These are phyloP conservation scores for Orussus abietinus DNA, from an alignment of 1,140 invertebrate species.

Conservation along the genomic window DNA sequence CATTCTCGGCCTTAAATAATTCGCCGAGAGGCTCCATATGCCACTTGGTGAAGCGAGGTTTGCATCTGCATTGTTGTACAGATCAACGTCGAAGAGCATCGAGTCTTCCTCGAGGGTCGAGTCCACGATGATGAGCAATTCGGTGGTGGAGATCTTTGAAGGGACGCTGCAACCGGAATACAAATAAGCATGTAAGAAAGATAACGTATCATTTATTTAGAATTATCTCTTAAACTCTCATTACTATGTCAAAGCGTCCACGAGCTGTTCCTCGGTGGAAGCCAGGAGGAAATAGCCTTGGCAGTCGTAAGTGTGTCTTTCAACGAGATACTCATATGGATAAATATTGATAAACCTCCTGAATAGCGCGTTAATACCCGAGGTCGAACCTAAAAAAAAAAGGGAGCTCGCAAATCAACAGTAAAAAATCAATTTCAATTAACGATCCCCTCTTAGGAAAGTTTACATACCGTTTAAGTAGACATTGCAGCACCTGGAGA, in stretches of 20 bases:
- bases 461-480: constrained; percentile 16
- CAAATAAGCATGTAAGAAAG: no score
- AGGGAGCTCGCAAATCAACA: constrained; percentile 11
- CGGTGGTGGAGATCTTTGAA: constrained; percentile 1
- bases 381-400: constrained; percentile 13
- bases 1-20: constrained; percentile 27
- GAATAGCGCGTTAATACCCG: constrained; percentile 20
- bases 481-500: constrained; percentile 28
- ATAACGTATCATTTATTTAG: no score
- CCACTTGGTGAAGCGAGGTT: constrained; percentile 29
- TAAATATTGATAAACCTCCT: constrained; percentile 27
- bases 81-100: constrained; percentile 25
- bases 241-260: constrained; percentile 20
- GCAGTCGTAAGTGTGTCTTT: constrained; percentile 17
- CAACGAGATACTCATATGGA: constrained; percentile 26
- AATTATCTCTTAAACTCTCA: no score
- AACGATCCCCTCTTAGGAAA: no score
- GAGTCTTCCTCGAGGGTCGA: constrained; percentile 21
- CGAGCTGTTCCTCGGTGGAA: constrained; percentile 13
- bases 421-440: constrained; percentile 3
- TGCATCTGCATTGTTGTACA: constrained; percentile 32
- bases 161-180: background rate
- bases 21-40: constrained; percentile 34
- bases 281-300: constrained; percentile 28
- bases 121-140: constrained; percentile 35